Base-by-base conservation (phyloP, 2,113 vertebrate genomes). In the Synodontis membranacea region DNA sequence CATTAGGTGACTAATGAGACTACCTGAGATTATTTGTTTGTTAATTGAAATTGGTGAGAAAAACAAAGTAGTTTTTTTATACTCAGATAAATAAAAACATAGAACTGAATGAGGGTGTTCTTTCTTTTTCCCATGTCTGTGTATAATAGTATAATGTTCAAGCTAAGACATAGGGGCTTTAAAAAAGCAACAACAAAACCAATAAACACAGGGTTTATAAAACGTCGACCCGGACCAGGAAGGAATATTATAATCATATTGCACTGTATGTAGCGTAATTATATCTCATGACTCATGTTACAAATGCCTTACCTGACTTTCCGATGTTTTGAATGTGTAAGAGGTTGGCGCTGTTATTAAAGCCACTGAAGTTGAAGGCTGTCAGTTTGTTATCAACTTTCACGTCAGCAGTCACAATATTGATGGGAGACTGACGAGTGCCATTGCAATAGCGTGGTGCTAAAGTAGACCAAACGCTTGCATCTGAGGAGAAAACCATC, bases 401-500 rank as follows among this genome's bases (percentile, higher is more conserved):
- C 5, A 89, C 91, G 0, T 1, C 10, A 1, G 19, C 0, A 0
- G 92, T 80, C 5, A 80, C 25, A 1, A 96, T 96, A 88, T 96
- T 0, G 12, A 96, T 93, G 3, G 95, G 95, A 1, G 95, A 96
- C 87, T 96, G 95, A 0, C 83, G 84, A 2, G 1, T 87, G n/a
- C 93, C 92, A 0, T 80, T 93, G 87, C 95, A 96, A 9, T 11
- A 48, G 0, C 9, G 0, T 1, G 89, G 0, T 4, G 11, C 1
- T 48, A 91, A 50, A 34, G 0, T 3, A 0, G 92, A 0, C 94
- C 94, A 95, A 0, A 8, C 78, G 0, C 42, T 11, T 52, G 3
- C n/a, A 83, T 87, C 82, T 89, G 42, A 31, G 3, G 31, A 15
- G 3, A 17, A 84, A 66, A 31, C 4, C 39, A 83, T 8, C 1